Base-by-base conservation (phyloP, 2,888 invertebrate species). In the Diloba caeruleocephala region DNA sequence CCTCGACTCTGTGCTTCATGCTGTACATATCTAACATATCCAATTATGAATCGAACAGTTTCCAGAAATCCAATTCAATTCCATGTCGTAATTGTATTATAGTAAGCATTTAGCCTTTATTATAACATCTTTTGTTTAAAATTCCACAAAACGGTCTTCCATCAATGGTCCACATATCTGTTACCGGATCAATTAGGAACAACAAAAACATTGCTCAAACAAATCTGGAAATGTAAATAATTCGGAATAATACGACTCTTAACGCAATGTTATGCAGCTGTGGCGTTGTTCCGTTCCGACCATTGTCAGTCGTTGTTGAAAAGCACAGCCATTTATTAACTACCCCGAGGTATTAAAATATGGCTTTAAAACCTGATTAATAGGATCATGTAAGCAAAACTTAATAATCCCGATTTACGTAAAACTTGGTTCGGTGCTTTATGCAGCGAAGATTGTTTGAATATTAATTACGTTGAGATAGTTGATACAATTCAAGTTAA, bases 401-500 rank as follows among this genome's bases (percentile, higher is more conserved):
- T 55, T 50, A 43, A 36, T 53, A 46, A 51, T 48, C 13, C 48
- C 19, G 14, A 23, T 15, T 45, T 32, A 48, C 48, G 41, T 43
- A 58, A 62, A 58, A 48, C 36, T 49, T 14, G 43, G 23, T 34
- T 38, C 39, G 37, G 26, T 37, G 21, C 31, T 51, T 19, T 19
- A 9, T 32, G 25, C 17, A n/a, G 21, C 6, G 23, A 31, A 41
- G 32, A 37, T 37, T 49, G 25, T 55, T 23, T 44, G 29, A 51
- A 69, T 54, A 65, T 55, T 65, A 61, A 59, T 58, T 44, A 58
- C 17, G 12, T 14, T 42, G 36, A 50, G 48, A 39, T 45, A 43
- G 39, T 61, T 57, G 51, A 61, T 49, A 49, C 32, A 52, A 57
- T 52, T 57, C 39, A 7, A 45, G 54, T 53, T 69, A 66, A 69